Evolutionary conservation across 1,140 invertebrate genomes (phyloP), one percentile per base, ranked within the genome.

Genomic region (Formica exsecta): DNA sequence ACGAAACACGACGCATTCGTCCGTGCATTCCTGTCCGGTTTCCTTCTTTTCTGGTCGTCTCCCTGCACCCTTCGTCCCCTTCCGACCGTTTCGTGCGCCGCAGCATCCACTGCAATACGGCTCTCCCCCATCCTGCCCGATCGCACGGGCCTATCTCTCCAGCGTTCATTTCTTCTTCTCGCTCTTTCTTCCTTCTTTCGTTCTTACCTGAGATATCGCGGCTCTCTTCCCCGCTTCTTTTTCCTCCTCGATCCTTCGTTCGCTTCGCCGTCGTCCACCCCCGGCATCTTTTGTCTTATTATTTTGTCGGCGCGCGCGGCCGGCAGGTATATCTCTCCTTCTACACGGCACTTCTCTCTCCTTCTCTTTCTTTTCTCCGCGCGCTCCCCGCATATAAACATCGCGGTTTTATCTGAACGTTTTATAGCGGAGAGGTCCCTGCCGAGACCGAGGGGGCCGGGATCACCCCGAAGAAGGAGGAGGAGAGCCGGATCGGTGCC

Each of bases 331-430:
- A 88, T 89, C 86, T 89, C 70, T 91, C 80, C 89, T 87, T 85
- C 87, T 90, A 85, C 88, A 74, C 79, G 76, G 73, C 51, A 36
- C 59, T 75, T 16, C 48, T 51, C 73, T 44, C 32, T 79, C 86
- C 79, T 84, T 74, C 87, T 90, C 80, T 85, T 76, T 80, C 81
- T 29, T 19, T 25, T 85, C 81, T 68, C 85, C 85, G 75, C 88
- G 83, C 89, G 91, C 86, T 87, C 86, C 87, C 86, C 87, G 86
- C 91, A 93, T 93, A 94, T 94, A 94, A 94, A 94, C 89, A 92
- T 92, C 79, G 89, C 89, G 88, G 89, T 89, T 93, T 94, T 94
- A 93, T 94, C 90, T 92, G 90, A 90, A 84, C 86, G 91, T 94
- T 93, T 94, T 93, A 92, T 92, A 89, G 87, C 91, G 86, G 77